Percentiles rank a stretch among this genome's conserved stretches.
These are phyloP conservation scores for Rhinella marina DNA, from an alignment of 2,797 vertebrate genomes.

Conservation along the genomic window DNA sequence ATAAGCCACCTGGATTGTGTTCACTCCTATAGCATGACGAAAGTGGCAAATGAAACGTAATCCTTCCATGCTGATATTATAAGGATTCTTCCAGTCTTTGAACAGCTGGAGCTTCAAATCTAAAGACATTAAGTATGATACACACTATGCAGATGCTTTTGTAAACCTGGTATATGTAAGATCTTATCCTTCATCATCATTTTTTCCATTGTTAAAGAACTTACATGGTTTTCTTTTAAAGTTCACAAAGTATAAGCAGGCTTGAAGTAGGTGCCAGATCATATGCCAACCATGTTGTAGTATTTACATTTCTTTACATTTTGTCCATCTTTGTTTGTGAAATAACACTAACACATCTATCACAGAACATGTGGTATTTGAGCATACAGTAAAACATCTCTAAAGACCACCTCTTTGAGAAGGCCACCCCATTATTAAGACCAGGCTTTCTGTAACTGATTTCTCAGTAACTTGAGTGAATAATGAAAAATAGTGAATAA, in stretches of 20 bases:
- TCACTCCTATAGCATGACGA: constrained; percentile 71
- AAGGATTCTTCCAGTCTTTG: constrained; percentile 69
- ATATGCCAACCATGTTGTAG: background rate
- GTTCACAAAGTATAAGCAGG: background rate
- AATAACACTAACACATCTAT: too few species aligned
- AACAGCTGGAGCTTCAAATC: constrained; percentile 72
- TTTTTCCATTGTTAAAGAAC: background rate
- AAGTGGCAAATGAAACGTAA: constrained; percentile 76
- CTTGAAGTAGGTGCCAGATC: background rate
- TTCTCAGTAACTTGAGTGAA: too few species aligned
- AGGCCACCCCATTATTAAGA: too few species aligned
- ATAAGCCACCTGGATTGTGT: constrained; percentile 77
- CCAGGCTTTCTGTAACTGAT: too few species aligned
- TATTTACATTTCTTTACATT: background rate
- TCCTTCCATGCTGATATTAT: constrained; percentile 74
- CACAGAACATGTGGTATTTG: too few species aligned
- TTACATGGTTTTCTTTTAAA: background rate
- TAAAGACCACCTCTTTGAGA: too few species aligned
- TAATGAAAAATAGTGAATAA: too few species aligned
- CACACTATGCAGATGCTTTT: constrained; percentile 67
- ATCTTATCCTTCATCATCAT: background rate
- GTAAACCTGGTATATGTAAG: constrained; percentile 13
- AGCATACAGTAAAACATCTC: too few species aligned
- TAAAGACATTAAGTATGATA: constrained; percentile 57
- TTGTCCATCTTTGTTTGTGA: background rate